Conservation (phyloP, 35 echinoderm and acorn worm genomes). For the Ophiothrix spiculata region DNA sequence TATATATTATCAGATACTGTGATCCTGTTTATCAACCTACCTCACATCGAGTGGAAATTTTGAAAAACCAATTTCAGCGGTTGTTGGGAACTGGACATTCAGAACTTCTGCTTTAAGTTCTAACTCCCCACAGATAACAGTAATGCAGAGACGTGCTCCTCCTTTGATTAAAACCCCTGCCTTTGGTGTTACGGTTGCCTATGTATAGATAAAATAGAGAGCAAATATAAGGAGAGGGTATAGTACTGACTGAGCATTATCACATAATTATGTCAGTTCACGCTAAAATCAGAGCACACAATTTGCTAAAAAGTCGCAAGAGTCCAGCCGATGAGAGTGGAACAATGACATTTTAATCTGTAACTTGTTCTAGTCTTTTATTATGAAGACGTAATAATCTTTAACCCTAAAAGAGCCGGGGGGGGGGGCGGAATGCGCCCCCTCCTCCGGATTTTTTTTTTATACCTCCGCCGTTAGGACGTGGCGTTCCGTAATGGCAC, state of each 20-base stretch:
- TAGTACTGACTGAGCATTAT: not conserved
- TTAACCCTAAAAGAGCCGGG: too few relatives aligned
- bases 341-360: not conserved
- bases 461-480: too few relatives aligned
- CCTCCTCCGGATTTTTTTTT: too few relatives aligned
- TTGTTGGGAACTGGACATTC: constrained; percentile 2
- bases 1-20: not conserved
- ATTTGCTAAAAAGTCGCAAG: not conserved
- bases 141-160: not conserved
- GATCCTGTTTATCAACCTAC: not conserved
- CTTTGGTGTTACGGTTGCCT: not conserved
- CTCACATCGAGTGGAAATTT: constrained; percentile 33
- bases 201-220: not conserved
- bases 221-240: not conserved
- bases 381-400: too few relatives aligned
- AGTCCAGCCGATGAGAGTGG: not conserved
- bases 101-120: constrained; percentile 10
- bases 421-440: too few relatives aligned
- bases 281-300: not conserved
- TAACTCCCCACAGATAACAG: not conserved
- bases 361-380: too few relatives aligned
- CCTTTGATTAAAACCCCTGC: not conserved
- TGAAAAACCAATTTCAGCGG: not conserved
- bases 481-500: too few relatives aligned
- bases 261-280: not conserved